Percentiles rank a stretch among this genome's conserved stretches.
Evolutionary conservation across 2,113 vertebrate species (phyloP).

Genomic region (Eleginops maclovinus): DNA sequence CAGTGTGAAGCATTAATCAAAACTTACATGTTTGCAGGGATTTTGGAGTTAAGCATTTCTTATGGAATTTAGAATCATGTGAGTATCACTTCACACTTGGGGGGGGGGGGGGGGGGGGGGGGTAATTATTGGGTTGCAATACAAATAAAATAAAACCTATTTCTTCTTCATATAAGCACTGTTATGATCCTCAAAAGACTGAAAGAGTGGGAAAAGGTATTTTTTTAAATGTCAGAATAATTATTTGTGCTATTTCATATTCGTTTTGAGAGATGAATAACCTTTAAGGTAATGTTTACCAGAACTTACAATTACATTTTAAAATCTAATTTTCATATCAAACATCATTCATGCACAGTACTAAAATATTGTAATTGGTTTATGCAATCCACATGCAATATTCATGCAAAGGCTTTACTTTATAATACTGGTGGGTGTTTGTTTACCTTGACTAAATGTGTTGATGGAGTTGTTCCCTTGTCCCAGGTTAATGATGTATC

Average conservation of each 20-base stretch:
- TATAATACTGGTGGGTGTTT: not conserved
- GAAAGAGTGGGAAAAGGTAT: not conserved
- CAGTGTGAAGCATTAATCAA: conserved; percentile 50
- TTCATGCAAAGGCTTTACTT: not conserved
- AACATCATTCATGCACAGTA: not conserved
- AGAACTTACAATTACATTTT: not conserved
- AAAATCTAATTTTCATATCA: not conserved
- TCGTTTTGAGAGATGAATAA: not conserved
- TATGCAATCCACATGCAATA: not conserved
- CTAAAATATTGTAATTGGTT: not conserved
- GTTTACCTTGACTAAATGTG: conserved; percentile 93
- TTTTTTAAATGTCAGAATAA: not conserved
- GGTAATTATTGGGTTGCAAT: conserved; percentile 11
- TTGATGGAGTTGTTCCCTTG: conserved; percentile 90
- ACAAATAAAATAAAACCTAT: not conserved
- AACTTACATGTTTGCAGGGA: conserved; percentile 28
- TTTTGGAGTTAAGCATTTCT: conserved; percentile 30
- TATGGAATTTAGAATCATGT: not conserved
- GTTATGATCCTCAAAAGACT: not conserved
- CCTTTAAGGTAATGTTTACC: conserved; percentile 5
- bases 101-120: not conserved
- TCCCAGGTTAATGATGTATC: conserved; percentile 89
- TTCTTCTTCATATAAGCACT: not conserved
- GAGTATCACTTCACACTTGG: not conserved
- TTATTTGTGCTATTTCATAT: not conserved